Evolutionary conservation across 35 echinoderm and acorn worm genomes (phyloP).

Genomic region (Holothuria glaberrima): DNA sequence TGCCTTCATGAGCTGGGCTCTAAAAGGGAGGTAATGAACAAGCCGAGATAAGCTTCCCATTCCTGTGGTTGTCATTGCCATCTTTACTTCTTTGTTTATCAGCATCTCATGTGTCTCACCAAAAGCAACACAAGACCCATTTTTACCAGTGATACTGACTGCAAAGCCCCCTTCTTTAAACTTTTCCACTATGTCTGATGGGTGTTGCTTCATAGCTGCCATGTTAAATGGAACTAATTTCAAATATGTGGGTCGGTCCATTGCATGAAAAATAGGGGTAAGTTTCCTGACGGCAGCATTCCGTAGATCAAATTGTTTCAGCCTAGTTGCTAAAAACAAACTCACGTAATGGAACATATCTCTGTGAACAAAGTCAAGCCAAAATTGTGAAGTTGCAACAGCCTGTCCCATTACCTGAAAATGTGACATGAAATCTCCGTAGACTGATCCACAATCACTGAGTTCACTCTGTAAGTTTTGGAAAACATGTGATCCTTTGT

Average conservation of each 20-base stretch:
- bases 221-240: neutral
- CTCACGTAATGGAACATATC: slow-evolving; percentile 51
- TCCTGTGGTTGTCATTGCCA: slow-evolving; percentile 52
- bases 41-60: slow-evolving; percentile 46
- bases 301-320: neutral
- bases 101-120: slow-evolving; percentile 48
- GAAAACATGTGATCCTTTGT: neutral
- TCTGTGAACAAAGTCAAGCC: slow-evolving; percentile 50
- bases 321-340: slow-evolving; percentile 25
- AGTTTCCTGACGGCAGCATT: neutral
- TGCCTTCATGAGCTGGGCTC: slow-evolving; percentile 6
- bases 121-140: slow-evolving; percentile 25
- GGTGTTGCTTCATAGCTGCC: neutral
- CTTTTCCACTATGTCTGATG: neutral
- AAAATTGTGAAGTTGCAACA: slow-evolving; percentile 53
- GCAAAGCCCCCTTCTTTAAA: slow-evolving; percentile 10
- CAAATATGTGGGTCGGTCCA: neutral
- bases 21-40: slow-evolving; percentile 51
- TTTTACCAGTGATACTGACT: slow-evolving; percentile 19
- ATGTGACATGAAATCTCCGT: neutral
- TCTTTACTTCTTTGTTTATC: slow-evolving; percentile 52
- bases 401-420: neutral
- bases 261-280: slow-evolving; percentile 3
- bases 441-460: neutral
- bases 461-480: neutral